Conservation (phyloP, 2,888 invertebrate species). For the Ariolimax columbianus region DNA sequence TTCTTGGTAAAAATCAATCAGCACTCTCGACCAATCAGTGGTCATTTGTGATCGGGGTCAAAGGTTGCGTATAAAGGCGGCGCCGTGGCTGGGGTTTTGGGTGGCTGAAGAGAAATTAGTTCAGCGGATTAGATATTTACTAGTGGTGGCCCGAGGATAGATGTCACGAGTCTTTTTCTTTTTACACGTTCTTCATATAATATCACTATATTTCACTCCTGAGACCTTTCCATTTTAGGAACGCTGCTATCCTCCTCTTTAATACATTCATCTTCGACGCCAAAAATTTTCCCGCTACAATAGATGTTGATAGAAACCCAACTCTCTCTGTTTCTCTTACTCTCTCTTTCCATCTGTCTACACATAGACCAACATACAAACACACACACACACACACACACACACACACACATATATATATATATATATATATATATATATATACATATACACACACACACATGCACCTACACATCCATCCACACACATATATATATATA, state of each 20-base stretch:
- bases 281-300: too few relatives aligned
- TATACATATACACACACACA: too few relatives aligned
- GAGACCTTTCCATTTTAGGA: background rate
- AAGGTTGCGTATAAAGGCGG: constrained; percentile 42
- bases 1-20: constrained; percentile 46
- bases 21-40: constrained; percentile 49
- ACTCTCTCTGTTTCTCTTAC: too few relatives aligned
- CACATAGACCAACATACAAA: too few relatives aligned
- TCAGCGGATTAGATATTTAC: constrained; percentile 48
- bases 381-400: too few relatives aligned
- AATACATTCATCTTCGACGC: background rate
- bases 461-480: too few relatives aligned
- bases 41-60: constrained; percentile 49
- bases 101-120: constrained; percentile 45
- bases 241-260: background rate
- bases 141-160: constrained; percentile 3
- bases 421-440: too few relatives aligned
- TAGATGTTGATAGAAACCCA: too few relatives aligned
- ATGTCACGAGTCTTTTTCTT: background rate
- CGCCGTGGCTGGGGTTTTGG: constrained; percentile 26
- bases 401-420: background rate
- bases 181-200: background rate
- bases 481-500: too few relatives aligned
- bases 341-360: too few relatives aligned
- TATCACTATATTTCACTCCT: background rate